phyloP scores from a whole-genome alignment of 2,888 invertebrate species.

The Apeira syringaria region DNA sequence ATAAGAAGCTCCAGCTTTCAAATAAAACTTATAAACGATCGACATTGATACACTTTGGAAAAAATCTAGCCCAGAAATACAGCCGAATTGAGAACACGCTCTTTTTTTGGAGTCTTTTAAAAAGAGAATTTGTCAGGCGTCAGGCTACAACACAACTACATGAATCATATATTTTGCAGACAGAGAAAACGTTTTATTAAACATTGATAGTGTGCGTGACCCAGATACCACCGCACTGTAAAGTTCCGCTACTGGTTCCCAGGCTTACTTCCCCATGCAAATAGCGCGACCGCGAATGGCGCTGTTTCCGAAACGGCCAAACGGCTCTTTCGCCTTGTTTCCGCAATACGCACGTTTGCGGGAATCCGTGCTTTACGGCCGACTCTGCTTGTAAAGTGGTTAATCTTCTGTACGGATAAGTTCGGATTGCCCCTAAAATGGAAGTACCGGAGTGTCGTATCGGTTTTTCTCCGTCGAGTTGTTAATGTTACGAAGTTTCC shows the following conservation, averaged over 20 bases:
- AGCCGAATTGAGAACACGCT: no score
- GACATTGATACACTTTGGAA: no score
- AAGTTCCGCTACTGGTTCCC: not conserved
- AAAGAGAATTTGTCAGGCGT: no score
- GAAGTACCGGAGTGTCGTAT: conserved; percentile 16
- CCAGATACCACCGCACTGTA: not conserved
- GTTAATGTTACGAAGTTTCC: conserved; percentile 13
- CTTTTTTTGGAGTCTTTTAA: no score
- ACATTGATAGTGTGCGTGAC: not conserved
- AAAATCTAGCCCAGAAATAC: no score
- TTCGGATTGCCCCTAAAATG: conserved; percentile 18
- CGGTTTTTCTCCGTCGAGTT: conserved; percentile 18
- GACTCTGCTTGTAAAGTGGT: conserved; percentile 15
- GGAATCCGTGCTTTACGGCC: conserved; percentile 14
- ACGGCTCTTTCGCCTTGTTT: conserved; percentile 18
- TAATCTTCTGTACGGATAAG: conserved; percentile 20
- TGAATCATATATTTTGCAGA: no score
- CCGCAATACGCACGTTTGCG: conserved; percentile 18
- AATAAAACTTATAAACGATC: no score
- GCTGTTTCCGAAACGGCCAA: conserved; percentile 32
- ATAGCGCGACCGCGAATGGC: conserved; percentile 48
- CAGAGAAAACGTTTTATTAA: no score
- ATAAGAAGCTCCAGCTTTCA: no score
- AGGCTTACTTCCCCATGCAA: conserved; percentile 44
- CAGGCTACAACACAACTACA: no score